Evolutionary conservation across 2,113 vertebrate genomes (phyloP).

Genomic region (Sinosuthora webbiana): DNA sequence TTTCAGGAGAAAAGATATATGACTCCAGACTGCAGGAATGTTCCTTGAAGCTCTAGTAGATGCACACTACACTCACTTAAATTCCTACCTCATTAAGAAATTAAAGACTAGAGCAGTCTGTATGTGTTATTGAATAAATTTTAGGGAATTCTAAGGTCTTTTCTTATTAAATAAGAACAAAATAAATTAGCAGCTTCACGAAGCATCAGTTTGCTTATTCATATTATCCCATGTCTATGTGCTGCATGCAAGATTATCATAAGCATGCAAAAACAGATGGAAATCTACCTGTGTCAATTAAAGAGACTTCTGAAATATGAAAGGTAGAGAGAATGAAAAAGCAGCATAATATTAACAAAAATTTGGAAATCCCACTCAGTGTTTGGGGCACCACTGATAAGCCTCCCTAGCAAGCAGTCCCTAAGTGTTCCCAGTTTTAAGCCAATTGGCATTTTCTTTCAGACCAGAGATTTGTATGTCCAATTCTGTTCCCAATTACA

Average conservation of each 20-base stretch:
- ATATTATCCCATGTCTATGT: background rate
- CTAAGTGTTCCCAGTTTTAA: conserved; percentile 23
- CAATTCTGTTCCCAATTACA: conserved; percentile 32
- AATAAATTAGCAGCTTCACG: background rate
- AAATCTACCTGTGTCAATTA: background rate
- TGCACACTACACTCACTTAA: background rate
- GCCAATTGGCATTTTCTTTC: conserved; percentile 19
- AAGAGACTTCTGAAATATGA: background rate
- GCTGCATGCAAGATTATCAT: background rate
- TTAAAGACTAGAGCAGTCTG: background rate
- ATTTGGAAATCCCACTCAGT: background rate
- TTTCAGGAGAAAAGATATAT: background rate
- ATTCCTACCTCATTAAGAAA: background rate
- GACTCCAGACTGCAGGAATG: background rate
- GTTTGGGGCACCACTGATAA: conserved; percentile 2
- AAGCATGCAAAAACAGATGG: background rate
- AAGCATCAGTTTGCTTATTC: background rate
- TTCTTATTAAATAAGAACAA: background rate
- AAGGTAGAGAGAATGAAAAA: background rate
- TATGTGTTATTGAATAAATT: background rate
- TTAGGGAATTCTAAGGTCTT: background rate
- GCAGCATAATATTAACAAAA: background rate
- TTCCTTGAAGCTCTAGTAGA: background rate
- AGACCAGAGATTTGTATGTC: background rate
- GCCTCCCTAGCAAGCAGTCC: background rate